phyloP scores from a whole-genome alignment of 2,888 invertebrate genomes.

The Ophion slaviceki region DNA sequence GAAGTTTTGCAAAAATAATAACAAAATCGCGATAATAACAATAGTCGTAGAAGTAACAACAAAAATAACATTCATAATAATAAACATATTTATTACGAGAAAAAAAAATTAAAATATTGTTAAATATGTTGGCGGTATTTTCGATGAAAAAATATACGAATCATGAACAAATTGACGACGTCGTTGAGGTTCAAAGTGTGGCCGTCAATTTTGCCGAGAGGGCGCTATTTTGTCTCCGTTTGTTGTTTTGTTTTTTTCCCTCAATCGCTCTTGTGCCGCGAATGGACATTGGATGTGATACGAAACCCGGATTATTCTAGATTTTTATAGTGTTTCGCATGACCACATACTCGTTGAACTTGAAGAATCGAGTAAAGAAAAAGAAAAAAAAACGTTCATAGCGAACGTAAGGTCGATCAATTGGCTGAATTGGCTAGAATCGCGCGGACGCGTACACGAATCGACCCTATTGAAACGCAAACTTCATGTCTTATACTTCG shows the following conservation, averaged over 20 bases:
- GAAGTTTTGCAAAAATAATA: too few relatives aligned
- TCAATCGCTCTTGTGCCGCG: too few relatives aligned
- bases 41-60: too few relatives aligned
- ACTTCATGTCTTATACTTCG: conserved; percentile 43
- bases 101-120: too few relatives aligned
- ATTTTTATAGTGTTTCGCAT: conserved; percentile 56
- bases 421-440: conserved; percentile 60
- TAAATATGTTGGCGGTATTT: too few relatives aligned
- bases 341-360: conserved; percentile 49
- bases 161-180: not conserved
- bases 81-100: too few relatives aligned
- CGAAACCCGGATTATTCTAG: conserved; percentile 24
- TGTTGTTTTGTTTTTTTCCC: not conserved
- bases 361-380: conserved; percentile 24
- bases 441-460: conserved; percentile 17
- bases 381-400: not conserved
- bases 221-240: not conserved
- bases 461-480: conserved; percentile 35
- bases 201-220: not conserved
- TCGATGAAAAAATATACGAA: too few relatives aligned
- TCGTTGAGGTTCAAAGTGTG: not conserved
- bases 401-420: conserved; percentile 48
- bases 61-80: too few relatives aligned
- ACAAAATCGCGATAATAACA: too few relatives aligned
- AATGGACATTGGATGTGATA: conserved; percentile 2